Conservation (phyloP, 2,888 invertebrate species). For the Carcina quercana region DNA sequence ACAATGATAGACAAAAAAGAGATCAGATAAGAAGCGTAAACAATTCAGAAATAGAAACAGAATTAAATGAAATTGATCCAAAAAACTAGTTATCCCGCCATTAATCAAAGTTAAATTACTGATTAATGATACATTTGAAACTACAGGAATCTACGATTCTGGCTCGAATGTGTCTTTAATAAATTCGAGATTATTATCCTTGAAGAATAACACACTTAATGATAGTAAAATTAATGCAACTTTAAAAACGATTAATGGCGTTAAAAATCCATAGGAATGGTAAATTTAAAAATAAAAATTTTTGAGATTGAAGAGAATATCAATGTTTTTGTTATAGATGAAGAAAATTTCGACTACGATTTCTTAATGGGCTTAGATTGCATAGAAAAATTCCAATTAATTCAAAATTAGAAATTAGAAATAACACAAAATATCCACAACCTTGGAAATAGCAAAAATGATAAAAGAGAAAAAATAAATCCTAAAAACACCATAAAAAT, state of each 20-base stretch:
- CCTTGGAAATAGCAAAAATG: conserved; percentile 2
- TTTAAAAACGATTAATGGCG: conserved; percentile 16
- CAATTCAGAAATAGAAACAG: conserved; percentile 12
- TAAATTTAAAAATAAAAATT: conserved; percentile 15
- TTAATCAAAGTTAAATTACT: conserved; percentile 21
- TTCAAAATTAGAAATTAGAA: conserved; percentile 13
- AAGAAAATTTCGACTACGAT: conserved; percentile 15
- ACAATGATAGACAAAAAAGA: neutral
- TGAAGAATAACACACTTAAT: conserved; percentile 9
- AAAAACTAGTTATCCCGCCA: conserved; percentile 14
- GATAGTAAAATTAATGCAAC: conserved; percentile 5
- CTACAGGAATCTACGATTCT: conserved; percentile 22
- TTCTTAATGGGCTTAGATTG: conserved; percentile 14
- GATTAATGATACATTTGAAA: conserved; percentile 16
- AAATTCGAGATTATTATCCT: conserved; percentile 19
- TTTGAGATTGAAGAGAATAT: conserved; percentile 15
- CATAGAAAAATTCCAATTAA: conserved; percentile 15
- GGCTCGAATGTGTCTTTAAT: conserved; percentile 26
- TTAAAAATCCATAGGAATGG: conserved; percentile 12
- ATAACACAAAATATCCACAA: conserved; percentile 12
- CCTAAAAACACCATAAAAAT: too few relatives aligned
- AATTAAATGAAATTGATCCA: conserved; percentile 8
- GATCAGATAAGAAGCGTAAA: conserved; percentile 5
- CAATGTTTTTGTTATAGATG: conserved; percentile 16
- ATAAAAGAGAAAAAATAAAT: too few relatives aligned